Percentiles rank a stretch among this genome's conserved stretches.
phyloP scores from a whole-genome alignment of 2,888 invertebrate species.

The Trichacis sp. region DNA sequence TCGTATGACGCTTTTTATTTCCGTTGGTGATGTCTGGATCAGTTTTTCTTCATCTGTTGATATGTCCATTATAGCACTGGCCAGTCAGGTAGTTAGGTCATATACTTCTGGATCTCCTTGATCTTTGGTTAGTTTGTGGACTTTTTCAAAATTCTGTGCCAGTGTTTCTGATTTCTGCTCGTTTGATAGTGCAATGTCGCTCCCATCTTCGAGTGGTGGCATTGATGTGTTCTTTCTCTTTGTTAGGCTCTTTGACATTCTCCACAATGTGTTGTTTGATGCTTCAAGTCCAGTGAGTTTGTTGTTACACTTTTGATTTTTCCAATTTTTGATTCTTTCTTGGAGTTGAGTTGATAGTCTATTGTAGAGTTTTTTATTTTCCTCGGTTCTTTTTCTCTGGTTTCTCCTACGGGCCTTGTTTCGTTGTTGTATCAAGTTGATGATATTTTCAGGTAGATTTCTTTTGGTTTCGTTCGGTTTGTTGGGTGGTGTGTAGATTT shows the following conservation, averaged over 20 bases:
- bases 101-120: not conserved
- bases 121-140: conserved; percentile 34
- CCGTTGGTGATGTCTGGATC: not conserved
- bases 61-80: too few species aligned
- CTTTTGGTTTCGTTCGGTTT: too few species aligned
- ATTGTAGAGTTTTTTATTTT: conserved; percentile 7
- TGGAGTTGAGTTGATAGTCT: conserved; percentile 11
- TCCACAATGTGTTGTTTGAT: conserved; percentile 19
- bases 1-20: too few species aligned
- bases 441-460: not conserved
- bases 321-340: conserved; percentile 9
- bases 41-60: not conserved
- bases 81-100: not conserved
- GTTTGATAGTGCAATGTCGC: conserved; percentile 16
- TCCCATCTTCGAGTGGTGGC: too few species aligned
- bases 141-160: conserved; percentile 29
- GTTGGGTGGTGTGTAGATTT: too few species aligned
- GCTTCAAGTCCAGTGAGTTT: conserved; percentile 23
- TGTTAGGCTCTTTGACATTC: conserved; percentile 25
- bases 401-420: conserved; percentile 18
- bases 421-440: conserved; percentile 24
- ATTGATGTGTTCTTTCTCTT: too few species aligned
- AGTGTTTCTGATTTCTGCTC: conserved; percentile 29
- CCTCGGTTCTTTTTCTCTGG: conserved; percentile 12
- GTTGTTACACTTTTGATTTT: conserved; percentile 20